Evolutionary conservation across 2,888 invertebrate species (phyloP), one percentile per base, ranked within the genome.

Genomic region (Hypena proboscidalis): DNA sequence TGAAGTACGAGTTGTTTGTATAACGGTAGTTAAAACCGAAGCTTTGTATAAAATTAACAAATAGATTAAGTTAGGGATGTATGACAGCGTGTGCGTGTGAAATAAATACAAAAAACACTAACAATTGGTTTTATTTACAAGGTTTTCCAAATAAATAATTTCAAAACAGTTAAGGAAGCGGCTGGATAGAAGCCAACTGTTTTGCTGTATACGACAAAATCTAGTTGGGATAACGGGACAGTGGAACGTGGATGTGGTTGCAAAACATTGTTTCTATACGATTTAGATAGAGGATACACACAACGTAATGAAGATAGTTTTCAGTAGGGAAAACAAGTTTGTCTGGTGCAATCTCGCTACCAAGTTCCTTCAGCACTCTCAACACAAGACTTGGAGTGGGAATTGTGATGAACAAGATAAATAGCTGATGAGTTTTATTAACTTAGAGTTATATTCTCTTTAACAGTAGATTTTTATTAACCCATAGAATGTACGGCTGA

Each of bases 41-140:
- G 85, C 88, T 69, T 92, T 94, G 74, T 84, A 68, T 70, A 87
- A 85, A 70, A 89, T 95, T 73, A 90, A 92, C 78, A 92, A 92
- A 77, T 94, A 93, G 82, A 83, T 86, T 75, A 63, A 52, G 56
- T 58, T 76, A 82, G 77, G 48, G 80, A 83, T 67, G 85, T 83
- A 77, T 83, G 84, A 74, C 72, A 79, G 83, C 78, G 78, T 78
- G 80, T 70, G 61, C 68, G 85, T 83, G 83, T 85, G 84, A 73
- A 86, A 81, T 80, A 84, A 87, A 87, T 63, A 44, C 50, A 29
- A 52, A 53, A 68, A 60, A 46, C 60, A 41, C 35, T 34, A 54
- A 49, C 1, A 27, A 9, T 14, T 13, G 33, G 29, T 48, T 48
- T 66, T 64, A 57, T 70, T 80, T 73, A 27, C 8, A 27, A 50